These are phyloP conservation scores for Lacerta agilis DNA, from an alignment of 2,797 vertebrate species.

Conservation along the genomic window DNA sequence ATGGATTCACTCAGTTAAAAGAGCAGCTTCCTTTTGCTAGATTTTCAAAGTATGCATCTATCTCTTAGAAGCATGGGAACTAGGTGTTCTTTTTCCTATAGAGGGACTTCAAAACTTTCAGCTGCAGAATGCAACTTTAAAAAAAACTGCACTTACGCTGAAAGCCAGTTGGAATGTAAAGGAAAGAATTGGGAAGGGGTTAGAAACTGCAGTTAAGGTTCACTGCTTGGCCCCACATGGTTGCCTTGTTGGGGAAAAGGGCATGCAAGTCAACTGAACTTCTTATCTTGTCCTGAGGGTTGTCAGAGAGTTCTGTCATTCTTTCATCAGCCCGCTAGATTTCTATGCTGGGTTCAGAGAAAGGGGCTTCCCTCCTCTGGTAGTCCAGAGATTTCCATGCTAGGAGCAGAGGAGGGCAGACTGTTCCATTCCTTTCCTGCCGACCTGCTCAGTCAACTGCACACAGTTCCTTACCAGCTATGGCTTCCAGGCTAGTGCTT, in stretches of 20 bases:
- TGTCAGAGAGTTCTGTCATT: no score
- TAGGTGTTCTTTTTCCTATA: neutral
- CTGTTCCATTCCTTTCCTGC: neutral
- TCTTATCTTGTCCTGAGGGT: neutral
- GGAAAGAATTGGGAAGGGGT: neutral
- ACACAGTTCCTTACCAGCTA: neutral
- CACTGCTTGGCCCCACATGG: neutral
- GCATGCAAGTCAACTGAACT: neutral
- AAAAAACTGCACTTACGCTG: neutral
- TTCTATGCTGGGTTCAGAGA: neutral
- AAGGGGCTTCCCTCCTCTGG: neutral
- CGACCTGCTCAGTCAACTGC: neutral
- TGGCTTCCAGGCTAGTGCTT: no score
- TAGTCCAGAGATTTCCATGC: neutral
- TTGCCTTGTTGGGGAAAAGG: neutral
- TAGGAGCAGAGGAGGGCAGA: neutral
- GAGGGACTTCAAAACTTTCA: neutral
- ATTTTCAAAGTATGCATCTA: neutral
- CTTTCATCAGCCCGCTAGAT: no score
- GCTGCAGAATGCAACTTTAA: neutral
- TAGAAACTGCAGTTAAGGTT: neutral
- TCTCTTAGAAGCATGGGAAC: neutral
- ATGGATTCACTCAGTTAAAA: neutral
- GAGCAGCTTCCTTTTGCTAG: neutral
- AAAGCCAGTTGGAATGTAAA: neutral